Percentiles rank a stretch among this genome's conserved stretches.
These are phyloP conservation scores for Poeciliopsis gracilis DNA, from an alignment of 2,797 vertebrate species.

Conservation along the genomic window DNA sequence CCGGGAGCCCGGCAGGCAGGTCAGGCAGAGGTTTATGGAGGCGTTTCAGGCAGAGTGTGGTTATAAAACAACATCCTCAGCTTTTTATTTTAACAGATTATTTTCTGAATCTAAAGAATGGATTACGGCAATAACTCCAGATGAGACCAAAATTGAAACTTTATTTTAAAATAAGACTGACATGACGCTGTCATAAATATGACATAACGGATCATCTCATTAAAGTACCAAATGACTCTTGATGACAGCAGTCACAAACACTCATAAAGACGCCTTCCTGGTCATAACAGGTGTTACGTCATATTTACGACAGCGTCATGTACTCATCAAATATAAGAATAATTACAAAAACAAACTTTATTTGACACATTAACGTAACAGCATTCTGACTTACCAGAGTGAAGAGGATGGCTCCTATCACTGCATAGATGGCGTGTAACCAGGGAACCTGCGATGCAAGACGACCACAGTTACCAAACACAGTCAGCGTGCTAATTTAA, in stretches of 20 bases:
- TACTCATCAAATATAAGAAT: background rate
- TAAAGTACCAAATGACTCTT: no score
- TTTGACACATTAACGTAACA: background rate
- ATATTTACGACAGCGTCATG: no score
- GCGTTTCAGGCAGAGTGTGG: background rate
- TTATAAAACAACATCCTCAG: background rate
- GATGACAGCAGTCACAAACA: no score
- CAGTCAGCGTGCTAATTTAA: constrained; percentile 49
- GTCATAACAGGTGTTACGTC: no score
- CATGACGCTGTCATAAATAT: no score
- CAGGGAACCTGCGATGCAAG: constrained; percentile 85
- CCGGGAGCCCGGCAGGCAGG: background rate
- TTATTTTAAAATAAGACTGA: no score
- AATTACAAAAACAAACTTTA: no score
- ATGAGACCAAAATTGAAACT: background rate
- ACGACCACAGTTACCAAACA: constrained; percentile 48
- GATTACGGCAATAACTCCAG: background rate
- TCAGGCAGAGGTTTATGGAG: background rate
- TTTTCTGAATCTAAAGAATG: background rate
- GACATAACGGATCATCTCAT: no score
- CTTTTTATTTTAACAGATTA: background rate
- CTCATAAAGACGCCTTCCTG: no score
- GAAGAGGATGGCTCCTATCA: constrained; percentile 88
- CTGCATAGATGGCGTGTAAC: constrained; percentile 89
- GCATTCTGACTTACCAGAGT: constrained; percentile 85